A percentile compares a stretch with the other conserved stretches of the same genome.
These are phyloP conservation scores for Cydia pomonella DNA, from an alignment of 1,140 invertebrate species.

Conservation along the genomic window DNA sequence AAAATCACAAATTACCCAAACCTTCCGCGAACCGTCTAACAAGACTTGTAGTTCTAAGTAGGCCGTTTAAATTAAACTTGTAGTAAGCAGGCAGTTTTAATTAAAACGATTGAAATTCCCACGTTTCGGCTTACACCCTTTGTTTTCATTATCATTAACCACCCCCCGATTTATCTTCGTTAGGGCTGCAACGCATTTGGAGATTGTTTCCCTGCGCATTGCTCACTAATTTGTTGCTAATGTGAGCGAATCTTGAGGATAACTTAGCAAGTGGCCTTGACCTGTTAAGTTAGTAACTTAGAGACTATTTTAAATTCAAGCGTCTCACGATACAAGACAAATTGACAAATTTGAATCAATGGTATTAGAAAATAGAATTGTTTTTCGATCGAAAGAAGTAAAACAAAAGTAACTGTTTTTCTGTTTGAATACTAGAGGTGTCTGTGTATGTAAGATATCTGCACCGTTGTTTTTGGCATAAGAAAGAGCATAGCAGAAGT, in stretches of 20 bases:
- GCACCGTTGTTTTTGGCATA: too few relatives aligned
- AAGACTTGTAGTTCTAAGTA: not conserved
- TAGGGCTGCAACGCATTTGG: constrained; percentile 3
- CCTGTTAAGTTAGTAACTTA: too few relatives aligned
- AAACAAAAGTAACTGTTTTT: too few relatives aligned
- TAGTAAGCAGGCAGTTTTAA: constrained; percentile 48
- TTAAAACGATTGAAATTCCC: constrained; percentile 65
- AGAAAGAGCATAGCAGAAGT: too few relatives aligned
- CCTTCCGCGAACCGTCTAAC: not conserved
- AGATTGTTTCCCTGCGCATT: constrained; percentile 6
- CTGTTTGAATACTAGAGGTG: too few relatives aligned
- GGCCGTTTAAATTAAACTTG: constrained; percentile 20
- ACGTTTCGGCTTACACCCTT: constrained; percentile 47
- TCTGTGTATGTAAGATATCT: too few relatives aligned
- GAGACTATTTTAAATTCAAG: too few relatives aligned
- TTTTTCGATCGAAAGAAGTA: too few relatives aligned
- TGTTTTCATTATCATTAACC: constrained; percentile 65
- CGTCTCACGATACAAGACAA: too few relatives aligned
- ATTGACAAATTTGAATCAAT: too few relatives aligned
- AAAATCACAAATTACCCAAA: not conserved
- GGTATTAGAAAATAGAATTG: too few relatives aligned
- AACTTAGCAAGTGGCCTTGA: too few relatives aligned
- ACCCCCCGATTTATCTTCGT: constrained; percentile 49
- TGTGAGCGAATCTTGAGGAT: not conserved
- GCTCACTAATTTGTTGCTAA: constrained; percentile 14